Evolutionary conservation across 2,888 invertebrate species (phyloP), one percentile per base, ranked within the genome.

Genomic region (Hirtodrosophila cameraria): DNA sequence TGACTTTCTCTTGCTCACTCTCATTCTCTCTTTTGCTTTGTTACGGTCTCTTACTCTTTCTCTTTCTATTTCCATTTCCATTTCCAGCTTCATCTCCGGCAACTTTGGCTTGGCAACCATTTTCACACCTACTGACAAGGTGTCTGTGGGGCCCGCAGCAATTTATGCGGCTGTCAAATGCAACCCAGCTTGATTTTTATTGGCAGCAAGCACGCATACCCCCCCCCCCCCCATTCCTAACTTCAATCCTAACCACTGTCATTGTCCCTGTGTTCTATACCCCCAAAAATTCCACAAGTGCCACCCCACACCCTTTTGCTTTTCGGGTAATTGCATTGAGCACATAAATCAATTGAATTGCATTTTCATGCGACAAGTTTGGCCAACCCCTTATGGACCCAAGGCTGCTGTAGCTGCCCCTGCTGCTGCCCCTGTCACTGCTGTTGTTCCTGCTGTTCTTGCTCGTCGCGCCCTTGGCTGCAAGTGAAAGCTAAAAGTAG

Each of bases 281-380:
- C 15, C 2, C 28, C n/a, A n/a, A n/a, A 27, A n/a, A 4, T 13
- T 13, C 27, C 45, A 36, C 46, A 46, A 7, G 23, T 3, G 4
- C 11, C n/a, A 9, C 1, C 13, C 2, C 9, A 16, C 1, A 30
- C 3, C 43, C 27, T 1, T 39, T 41, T 9, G 31, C 54, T 55
- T 59, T 75, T 64, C 41, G 64, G 68, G 82, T 83, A 83, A 83
- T 83, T 83, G 86, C 87, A 84, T 76, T 76, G 80, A 68, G 70
- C 79, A 79, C 85, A 86, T 84, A 86, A 86, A 83, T 83, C 86
- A 86, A 83, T 83, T 79, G 82, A 85, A 83, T 86, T 83, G 87
- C 87, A 79, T 74, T 83, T 84, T 84, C 82, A 84, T 81, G 76
- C 69, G 78, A 78, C 84, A 73, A 75, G 85, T 81, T 82, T 80